phyloP scores from a whole-genome alignment of 2,888 invertebrate genomes.

The Melanchra persicariae region DNA sequence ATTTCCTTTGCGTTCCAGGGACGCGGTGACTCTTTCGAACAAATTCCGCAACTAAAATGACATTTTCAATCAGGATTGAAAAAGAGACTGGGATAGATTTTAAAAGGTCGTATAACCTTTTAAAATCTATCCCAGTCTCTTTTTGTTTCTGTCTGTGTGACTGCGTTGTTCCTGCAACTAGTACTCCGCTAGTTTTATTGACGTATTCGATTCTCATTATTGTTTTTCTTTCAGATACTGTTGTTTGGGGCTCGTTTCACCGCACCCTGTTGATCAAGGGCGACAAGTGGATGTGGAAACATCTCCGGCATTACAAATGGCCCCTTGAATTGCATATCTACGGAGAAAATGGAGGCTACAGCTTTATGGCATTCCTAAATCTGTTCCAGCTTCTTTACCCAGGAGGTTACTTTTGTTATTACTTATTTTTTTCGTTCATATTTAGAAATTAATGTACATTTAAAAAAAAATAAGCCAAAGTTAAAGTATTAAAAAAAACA shows the following conservation, averaged over 20 bases:
- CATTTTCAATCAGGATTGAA: neutral
- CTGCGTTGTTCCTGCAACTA: neutral
- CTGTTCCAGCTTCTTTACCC: conserved; percentile 82
- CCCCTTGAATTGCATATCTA: conserved; percentile 82
- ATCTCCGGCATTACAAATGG: conserved; percentile 78
- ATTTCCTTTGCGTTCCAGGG: too few species aligned
- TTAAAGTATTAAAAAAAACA: conserved; percentile 45
- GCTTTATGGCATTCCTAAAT: conserved; percentile 83
- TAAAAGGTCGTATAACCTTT: neutral
- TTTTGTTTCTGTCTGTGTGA: neutral
- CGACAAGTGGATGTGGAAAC: conserved; percentile 72
- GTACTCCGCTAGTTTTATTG: neutral
- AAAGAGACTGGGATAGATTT: neutral
- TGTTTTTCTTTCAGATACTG: conserved; percentile 69
- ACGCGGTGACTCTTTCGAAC: too few species aligned
- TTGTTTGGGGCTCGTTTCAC: conserved; percentile 85
- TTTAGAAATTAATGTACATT: neutral
- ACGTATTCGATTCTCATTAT: neutral
- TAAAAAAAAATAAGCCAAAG: neutral
- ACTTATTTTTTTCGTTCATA: neutral
- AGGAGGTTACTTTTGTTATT: conserved; percentile 76
- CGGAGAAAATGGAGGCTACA: conserved; percentile 73
- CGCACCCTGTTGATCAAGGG: conserved; percentile 78
- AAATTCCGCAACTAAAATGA: too few species aligned
- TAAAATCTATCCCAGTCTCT: neutral